phyloP scores from a whole-genome alignment of 2,113 vertebrate species.

The Balaenoptera acutorostrata region DNA sequence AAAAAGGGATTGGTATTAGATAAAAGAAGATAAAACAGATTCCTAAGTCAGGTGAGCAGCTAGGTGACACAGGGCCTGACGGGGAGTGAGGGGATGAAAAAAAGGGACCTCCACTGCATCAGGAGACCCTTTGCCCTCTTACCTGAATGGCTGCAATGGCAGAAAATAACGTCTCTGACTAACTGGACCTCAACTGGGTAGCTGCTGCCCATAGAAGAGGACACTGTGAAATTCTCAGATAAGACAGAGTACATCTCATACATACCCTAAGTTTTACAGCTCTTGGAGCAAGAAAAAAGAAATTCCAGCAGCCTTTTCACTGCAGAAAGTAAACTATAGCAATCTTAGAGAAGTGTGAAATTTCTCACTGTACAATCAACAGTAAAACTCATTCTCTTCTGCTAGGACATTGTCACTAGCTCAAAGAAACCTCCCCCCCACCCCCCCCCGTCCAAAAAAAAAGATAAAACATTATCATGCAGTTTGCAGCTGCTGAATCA shows the following conservation, averaged over 20 bases:
- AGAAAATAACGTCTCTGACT: background rate
- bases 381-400: slow-evolving; percentile 9
- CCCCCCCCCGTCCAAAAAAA: background rate
- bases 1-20: background rate
- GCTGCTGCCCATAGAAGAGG: background rate
- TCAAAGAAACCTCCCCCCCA: background rate
- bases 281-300: background rate
- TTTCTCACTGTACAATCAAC: background rate
- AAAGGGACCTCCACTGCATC: background rate
- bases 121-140: background rate
- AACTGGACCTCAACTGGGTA: background rate
- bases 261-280: background rate
- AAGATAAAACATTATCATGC: background rate
- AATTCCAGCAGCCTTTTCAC: background rate
- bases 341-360: background rate
- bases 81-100: background rate
- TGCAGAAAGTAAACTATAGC: background rate
- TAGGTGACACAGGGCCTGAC: background rate
- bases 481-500: background rate
- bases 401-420: background rate
- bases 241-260: background rate
- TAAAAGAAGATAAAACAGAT: background rate
- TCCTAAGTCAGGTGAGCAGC: background rate
- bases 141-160: background rate
- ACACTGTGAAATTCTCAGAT: background rate